Base-by-base conservation (phyloP, 2,113 vertebrate species). In the Megaceryle torquata region DNA sequence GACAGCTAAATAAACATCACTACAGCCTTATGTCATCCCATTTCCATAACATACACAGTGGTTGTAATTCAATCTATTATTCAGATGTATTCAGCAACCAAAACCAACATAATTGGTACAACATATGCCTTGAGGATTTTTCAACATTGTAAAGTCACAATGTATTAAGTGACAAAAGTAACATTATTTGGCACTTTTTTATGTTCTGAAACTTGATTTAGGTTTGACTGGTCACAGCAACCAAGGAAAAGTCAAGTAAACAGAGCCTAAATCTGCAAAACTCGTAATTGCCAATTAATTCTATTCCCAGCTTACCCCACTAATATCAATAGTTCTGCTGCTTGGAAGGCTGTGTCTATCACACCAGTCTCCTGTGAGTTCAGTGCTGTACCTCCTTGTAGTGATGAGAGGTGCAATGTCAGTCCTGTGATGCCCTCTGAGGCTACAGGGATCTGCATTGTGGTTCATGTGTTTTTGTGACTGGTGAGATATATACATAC, bases 401-500 rank as follows among this genome's bases (percentile, higher is more conserved):
- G 53, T 15, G 51, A 43, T 15, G 63, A 56, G 26, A 70, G 28
- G 15, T 11, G 3, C 15, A 19, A 50, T 37, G 21, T 20, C 57
- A 31, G 54, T 48, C 44, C 77, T 67, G 69, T 1, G 0, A 0
- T 43, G 29, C 63, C 50, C 37, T 67, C 9, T 20, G 31, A 31
- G 68, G 20, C 77, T 74, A 19, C 4, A 1, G 29, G 35, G 22
- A 63, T 22, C 56, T 88, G 70, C 3, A 0, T 4, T 3, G 60
- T 18, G 4, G 1, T n/a, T 77, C 56, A 10, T 2, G 0, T 0
- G 1, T 17, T 8, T 78, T 26, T 63, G 11, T 3, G 2, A 1
- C 25, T 37, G 41, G 5, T 74, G 44, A 74, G 26, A 15, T 25
- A 25, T 6, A 5, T 16, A 20, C 7, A 19, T 18, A 48, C 3